Base-by-base conservation (phyloP, 2,888 invertebrate species). In the Drosophila rellima region DNA sequence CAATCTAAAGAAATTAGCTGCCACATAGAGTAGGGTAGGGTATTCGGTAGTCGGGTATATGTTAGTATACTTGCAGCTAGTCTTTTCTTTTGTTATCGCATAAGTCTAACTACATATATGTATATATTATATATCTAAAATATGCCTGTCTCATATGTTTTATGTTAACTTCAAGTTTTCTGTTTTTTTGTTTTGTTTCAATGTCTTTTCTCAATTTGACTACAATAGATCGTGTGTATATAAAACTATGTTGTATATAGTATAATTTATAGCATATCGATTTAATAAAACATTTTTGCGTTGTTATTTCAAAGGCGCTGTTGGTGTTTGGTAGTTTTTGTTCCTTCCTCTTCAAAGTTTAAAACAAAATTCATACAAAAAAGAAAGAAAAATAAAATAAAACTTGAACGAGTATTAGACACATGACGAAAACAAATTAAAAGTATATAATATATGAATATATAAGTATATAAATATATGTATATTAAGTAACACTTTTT, bases 321-420 rank as follows among this genome's bases (percentile, higher is more conserved):
- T 85, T 85, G 82, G 82, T 82, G 85, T 82, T 74, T 74, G 40
- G 40, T 71, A 55, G 57, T 71, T 52, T 40, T 33, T 47, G 40
- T 23, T 33, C 23, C 45, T 20, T 26, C n/a, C 44, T 18, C 23
- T 37, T 54, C n/a, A 10, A 15, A 17, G 29, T 39, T 51, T 31
- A 42, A 33, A 40, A 31, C 18, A 10, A 54, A 26, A 26, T 26
- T 26, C 15, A 45, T 57, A 61, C 7, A 10, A 69, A 59, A 64
- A 48, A 60, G 37, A 10, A 69, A 59, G 62, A 48, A 60, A 40
- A 52, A 37, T 65, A 68, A 51, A 78, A 64, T 39, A 59, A 54
- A 73, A 72, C 45, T 56, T 56, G 40, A 69, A 73, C 70, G 67
- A 80, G 63, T 72, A 72, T 74, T 74, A 54, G 70, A 70, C 69